Percentiles rank a stretch among this genome's conserved stretches.
Evolutionary conservation across 1,140 invertebrate species (phyloP).

Genomic region (Thaumatotibia leucotreta): DNA sequence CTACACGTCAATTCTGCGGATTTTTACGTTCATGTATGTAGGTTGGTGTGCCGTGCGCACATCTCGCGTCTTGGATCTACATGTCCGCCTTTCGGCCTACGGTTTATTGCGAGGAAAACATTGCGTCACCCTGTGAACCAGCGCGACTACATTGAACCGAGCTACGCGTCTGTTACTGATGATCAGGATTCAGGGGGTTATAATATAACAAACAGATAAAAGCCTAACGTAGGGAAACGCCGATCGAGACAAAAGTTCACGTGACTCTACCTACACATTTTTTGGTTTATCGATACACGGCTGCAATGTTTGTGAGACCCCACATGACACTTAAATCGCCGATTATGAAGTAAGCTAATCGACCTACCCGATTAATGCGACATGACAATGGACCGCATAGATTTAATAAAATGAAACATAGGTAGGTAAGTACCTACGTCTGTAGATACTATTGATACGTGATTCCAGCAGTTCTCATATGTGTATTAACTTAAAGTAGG

Average conservation of each 20-base stretch:
- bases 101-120: conserved; percentile 46
- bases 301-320: too few relatives aligned
- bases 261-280: too few relatives aligned
- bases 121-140: conserved; percentile 48
- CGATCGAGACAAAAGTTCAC: too few relatives aligned
- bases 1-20: conserved; percentile 35
- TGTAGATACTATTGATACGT: not conserved
- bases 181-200: too few relatives aligned
- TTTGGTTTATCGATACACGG: too few relatives aligned
- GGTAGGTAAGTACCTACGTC: too few relatives aligned
- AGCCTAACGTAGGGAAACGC: too few relatives aligned
- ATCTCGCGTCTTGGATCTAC: conserved; percentile 45
- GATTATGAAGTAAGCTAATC: conserved; percentile 16
- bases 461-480: not conserved
- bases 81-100: conserved; percentile 63
- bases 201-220: too few relatives aligned
- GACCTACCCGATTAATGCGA: conserved; percentile 37
- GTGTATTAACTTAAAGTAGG: not conserved
- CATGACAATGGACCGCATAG: conserved; percentile 19
- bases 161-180: conserved; percentile 1
- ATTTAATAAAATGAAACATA: not conserved
- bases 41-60: conserved; percentile 69
- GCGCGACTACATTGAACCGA: conserved; percentile 29
- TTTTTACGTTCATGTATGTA: conserved; percentile 63
- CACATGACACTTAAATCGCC: not conserved